A percentile compares a stretch with the other conserved stretches of the same genome.
phyloP scores from a whole-genome alignment of 1,140 invertebrate species.

The Physella acuta region DNA sequence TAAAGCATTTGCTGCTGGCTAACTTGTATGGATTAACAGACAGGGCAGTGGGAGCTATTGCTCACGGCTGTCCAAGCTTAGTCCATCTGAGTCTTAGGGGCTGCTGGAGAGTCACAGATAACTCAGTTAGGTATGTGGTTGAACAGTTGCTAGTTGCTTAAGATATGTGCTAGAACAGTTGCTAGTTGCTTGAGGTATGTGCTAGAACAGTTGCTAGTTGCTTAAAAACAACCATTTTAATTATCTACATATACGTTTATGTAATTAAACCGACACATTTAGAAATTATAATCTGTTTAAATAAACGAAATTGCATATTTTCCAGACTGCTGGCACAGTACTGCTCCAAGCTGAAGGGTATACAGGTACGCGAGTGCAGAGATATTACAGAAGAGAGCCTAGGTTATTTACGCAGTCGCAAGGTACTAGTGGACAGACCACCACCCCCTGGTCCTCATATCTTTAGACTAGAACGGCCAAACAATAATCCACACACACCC shows the following conservation, averaged over 20 bases:
- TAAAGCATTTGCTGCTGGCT: slow-evolving; percentile 49
- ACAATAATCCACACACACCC: too few species aligned
- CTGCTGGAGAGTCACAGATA: slow-evolving; percentile 59
- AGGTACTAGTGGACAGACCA: slow-evolving; percentile 39
- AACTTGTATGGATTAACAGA: slow-evolving; percentile 60
- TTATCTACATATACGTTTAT: not conserved
- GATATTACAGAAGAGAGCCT: slow-evolving; percentile 51
- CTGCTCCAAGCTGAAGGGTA: slow-evolving; percentile 39
- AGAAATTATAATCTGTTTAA: not conserved
- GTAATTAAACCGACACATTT: not conserved
- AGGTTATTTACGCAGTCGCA: slow-evolving; percentile 28
- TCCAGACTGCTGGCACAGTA: slow-evolving; percentile 54
- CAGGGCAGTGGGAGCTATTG: slow-evolving; percentile 42
- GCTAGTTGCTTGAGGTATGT: not conserved
- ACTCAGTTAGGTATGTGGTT: slow-evolving; percentile 50
- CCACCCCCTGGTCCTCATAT: slow-evolving; percentile 33
- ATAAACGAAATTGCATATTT: not conserved
- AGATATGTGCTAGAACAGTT: not conserved
- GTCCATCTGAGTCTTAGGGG: slow-evolving; percentile 52
- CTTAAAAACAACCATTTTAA: not conserved
- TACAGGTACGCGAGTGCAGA: slow-evolving; percentile 53
- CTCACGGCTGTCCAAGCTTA: slow-evolving; percentile 40
- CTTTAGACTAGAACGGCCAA: too few species aligned
- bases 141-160: not conserved
- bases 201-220: not conserved